Percentiles rank a stretch among this genome's conserved stretches.
Conservation (phyloP, 2,888 invertebrate species). For the Eumerus sabulonum region DNA sequence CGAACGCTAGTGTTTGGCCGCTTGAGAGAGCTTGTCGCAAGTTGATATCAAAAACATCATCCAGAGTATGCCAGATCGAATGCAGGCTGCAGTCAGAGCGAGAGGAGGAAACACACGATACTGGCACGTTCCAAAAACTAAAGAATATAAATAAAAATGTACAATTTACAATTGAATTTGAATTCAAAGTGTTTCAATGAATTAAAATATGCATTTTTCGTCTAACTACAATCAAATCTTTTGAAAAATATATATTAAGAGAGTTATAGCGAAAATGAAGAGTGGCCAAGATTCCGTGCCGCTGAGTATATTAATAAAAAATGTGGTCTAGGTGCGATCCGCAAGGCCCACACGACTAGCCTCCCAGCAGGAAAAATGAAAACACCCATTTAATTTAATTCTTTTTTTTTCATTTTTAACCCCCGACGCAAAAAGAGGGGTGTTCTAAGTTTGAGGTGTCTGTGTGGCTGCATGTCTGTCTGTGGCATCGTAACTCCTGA, state of each 20-base stretch:
- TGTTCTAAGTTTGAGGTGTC: no score
- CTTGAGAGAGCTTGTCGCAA: conserved; percentile 4
- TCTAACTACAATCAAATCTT: conserved; percentile 3
- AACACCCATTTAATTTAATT: no score
- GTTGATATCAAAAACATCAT: conserved; percentile 5
- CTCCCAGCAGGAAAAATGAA: no score
- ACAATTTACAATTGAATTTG: not conserved
- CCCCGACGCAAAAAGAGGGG: no score
- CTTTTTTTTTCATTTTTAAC: no score
- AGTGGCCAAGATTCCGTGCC: conserved; percentile 6
- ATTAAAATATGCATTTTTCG: not conserved
- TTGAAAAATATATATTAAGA: not conserved
- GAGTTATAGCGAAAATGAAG: not conserved
- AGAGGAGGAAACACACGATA: conserved; percentile 4
- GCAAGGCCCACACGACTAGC: no score
- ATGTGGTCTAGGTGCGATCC: no score
- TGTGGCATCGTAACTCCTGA: no score
- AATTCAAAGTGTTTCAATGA: conserved; percentile 2
- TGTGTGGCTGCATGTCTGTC: no score
- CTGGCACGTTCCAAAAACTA: not conserved
- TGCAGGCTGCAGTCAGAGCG: conserved; percentile 1
- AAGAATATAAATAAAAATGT: not conserved
- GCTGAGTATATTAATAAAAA: conserved; percentile 6
- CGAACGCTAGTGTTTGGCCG: not conserved
- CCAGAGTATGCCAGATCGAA: conserved; percentile 8